Conservation (phyloP, 2,113 vertebrate genomes). For the Bufo bufo region DNA sequence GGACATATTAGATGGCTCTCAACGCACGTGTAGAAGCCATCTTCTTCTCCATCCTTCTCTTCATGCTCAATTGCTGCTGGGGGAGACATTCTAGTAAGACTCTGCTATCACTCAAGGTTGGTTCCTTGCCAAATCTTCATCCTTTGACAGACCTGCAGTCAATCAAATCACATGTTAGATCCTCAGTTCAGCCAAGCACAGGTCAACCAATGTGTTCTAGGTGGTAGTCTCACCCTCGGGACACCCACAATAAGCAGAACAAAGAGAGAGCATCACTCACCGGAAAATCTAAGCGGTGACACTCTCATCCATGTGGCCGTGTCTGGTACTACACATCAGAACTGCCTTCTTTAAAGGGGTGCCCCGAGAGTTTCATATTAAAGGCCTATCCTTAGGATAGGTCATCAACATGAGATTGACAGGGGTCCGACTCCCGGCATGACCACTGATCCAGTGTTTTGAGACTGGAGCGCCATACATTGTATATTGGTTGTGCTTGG, state of each 20-base stretch:
- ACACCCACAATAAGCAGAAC: neutral
- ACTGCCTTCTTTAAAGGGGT: no score
- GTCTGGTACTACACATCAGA: neutral
- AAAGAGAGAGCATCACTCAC: neutral
- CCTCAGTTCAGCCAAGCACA: neutral
- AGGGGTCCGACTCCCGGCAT: no score
- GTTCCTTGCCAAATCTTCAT: slow-evolving; percentile 43
- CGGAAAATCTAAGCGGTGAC: neutral
- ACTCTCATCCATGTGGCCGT: neutral
- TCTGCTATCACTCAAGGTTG: neutral
- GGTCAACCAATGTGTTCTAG: neutral
- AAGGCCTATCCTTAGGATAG: no score
- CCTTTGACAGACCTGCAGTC: slow-evolving; percentile 15
- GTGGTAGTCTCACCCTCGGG: neutral
- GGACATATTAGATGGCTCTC: slow-evolving; percentile 84
- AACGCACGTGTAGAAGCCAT: slow-evolving; percentile 68
- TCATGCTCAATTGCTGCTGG: slow-evolving; percentile 40
- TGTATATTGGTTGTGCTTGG: no score
- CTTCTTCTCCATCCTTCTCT: slow-evolving; percentile 61
- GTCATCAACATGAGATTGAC: no score
- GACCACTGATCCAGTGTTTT: no score
- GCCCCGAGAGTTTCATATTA: no score
- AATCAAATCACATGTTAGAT: neutral
- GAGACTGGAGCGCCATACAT: no score
- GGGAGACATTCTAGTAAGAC: neutral